Base-by-base conservation (phyloP, 2,888 invertebrate species). In the Drosophila paranaensis region DNA sequence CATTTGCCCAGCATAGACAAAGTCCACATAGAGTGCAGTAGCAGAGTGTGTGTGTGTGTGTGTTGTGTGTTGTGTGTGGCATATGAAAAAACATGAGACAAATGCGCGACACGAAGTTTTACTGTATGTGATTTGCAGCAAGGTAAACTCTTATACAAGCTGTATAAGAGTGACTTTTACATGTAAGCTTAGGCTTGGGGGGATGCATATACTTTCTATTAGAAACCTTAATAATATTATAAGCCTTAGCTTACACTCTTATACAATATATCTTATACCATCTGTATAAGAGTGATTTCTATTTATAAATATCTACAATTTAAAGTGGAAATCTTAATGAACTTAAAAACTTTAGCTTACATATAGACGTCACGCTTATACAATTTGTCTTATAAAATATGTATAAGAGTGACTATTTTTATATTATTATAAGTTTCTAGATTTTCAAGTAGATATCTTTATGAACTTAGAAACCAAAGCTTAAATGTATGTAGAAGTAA, bases 1-100 rank as follows among this genome's bases (percentile, higher is more conserved):
- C 79, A 79, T 79, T 79, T 77, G 75, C 75, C 53, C 70, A 58
- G 74, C 74, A 50, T 48, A 51, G 33, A 33, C 72, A 69, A 68
- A 69, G 60, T 54, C 42, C 54, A 37, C 53, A 60, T 39, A 33
- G n/a, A 37, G 56, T 40, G 40, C 46, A 25, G 46, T 39, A n/a
- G 2, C 33, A 33, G 33, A 8, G 14, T 53, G 11, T 39, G 11
- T 40, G 54, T 25, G 25, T 40, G 16, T 16, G 40, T 42, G 27
- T 20, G 1, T 1, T 20, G 20, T 20, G 20, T 20, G 20, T 20
- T 30, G 54, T 42, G 40, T 55, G 55, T 40, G 42, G 42, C 55
- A 42, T 56, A 56, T 54, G 54, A n/a, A 27, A 39, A 27, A 40
- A 27, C 39, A 40, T 6, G 27, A 27, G 54, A 54, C 54, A 53